Evolutionary conservation across 2,113 vertebrate species (phyloP).

Genomic region (Murina feae): DNA sequence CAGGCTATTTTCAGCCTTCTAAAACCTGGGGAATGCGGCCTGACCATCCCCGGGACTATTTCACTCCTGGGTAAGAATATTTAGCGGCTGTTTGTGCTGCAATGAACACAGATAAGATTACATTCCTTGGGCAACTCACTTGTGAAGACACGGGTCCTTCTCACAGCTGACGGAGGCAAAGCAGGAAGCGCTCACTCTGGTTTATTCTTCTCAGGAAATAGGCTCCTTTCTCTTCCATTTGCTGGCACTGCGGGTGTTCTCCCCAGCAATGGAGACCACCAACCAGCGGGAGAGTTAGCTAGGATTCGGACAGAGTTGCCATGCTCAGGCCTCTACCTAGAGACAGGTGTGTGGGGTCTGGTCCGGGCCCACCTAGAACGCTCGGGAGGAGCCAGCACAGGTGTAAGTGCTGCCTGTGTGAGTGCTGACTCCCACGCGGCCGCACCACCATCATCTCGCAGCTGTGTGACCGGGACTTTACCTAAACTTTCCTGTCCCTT

Average conservation of each 20-base stretch:
- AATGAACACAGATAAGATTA: neutral
- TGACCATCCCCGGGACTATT: neutral
- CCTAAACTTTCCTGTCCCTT: neutral
- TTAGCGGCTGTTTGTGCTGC: neutral
- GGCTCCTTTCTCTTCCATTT: neutral
- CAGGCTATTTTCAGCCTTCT: neutral
- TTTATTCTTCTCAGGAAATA: neutral
- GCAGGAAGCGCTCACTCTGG: neutral
- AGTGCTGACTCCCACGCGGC: rapidly evolving
- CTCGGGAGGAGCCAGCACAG: neutral
- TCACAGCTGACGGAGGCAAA: neutral
- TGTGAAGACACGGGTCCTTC: neutral
- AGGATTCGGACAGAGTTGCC: neutral
- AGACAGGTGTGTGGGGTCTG: neutral
- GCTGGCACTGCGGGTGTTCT: neutral
- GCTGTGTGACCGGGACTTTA: neutral
- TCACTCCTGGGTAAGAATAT: neutral
- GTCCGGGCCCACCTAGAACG: neutral
- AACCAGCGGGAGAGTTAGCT: neutral
- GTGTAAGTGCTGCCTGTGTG: neutral
- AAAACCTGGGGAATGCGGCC: neutral
- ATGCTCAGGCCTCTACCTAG: neutral
- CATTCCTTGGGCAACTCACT: neutral
- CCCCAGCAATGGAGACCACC: neutral
- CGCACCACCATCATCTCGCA: neutral